Percentiles rank a stretch among this genome's conserved stretches.
Conservation (phyloP, 2,797 vertebrate species). For the Sciaenops ocellatus region DNA sequence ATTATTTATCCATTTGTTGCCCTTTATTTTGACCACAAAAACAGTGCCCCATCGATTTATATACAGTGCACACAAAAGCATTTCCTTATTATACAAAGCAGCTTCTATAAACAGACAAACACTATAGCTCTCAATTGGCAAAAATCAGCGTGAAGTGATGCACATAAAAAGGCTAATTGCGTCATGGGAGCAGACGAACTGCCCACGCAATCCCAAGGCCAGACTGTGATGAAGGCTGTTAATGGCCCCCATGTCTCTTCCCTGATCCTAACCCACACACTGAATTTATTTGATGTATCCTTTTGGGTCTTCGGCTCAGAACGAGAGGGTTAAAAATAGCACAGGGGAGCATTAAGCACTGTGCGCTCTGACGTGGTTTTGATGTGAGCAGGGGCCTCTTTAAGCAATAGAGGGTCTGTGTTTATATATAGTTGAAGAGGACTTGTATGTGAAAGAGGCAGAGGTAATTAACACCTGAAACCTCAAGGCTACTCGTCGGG, state of each 20-base stretch:
- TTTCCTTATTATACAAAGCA: slow-evolving; percentile 29
- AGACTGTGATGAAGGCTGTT: slow-evolving; percentile 74
- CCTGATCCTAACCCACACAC: slow-evolving; percentile 64
- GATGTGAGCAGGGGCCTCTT: slow-evolving; percentile 54
- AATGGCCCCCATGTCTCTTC: slow-evolving; percentile 69
- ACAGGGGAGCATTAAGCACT: slow-evolving; percentile 33
- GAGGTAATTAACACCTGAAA: slow-evolving; percentile 80
- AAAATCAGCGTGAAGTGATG: slow-evolving; percentile 71
- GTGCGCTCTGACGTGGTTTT: slow-evolving; percentile 59
- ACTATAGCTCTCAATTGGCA: slow-evolving; percentile 56
- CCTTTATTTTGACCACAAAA: slow-evolving; percentile 25
- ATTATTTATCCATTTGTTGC: slow-evolving; percentile 18
- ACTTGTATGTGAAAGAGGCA: slow-evolving; percentile 61
- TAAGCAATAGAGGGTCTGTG: slow-evolving; percentile 51
- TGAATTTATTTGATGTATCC: slow-evolving; percentile 66
- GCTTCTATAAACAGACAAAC: slow-evolving; percentile 55
- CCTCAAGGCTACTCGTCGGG: slow-evolving; percentile 47
- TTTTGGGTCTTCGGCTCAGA: slow-evolving; percentile 63
- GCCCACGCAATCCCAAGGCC: slow-evolving; percentile 76
- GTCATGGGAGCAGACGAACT: slow-evolving; percentile 79
- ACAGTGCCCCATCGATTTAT: slow-evolving; percentile 23
- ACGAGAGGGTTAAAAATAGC: slow-evolving; percentile 75
- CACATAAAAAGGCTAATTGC: slow-evolving; percentile 77
- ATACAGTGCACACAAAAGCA: slow-evolving; percentile 32
- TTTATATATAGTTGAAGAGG: slow-evolving; percentile 76